Evolutionary conservation across 1,140 invertebrate genomes (phyloP).

Genomic region (Trichonephila inaurata): DNA sequence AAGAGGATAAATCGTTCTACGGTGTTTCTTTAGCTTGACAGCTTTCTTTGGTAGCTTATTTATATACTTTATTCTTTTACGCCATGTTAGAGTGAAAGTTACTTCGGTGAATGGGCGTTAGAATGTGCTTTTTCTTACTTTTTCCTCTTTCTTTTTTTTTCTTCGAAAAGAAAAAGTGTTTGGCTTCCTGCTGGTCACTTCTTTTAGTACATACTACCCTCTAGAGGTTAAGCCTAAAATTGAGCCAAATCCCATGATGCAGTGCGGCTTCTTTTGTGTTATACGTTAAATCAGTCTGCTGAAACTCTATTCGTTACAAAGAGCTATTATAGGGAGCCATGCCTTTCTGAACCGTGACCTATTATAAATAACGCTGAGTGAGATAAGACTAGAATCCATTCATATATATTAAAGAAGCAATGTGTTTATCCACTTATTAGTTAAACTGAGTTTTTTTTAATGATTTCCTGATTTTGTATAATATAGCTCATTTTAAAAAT

Average conservation of each 20-base stretch:
- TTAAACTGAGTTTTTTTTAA: no score
- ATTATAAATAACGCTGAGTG: no score
- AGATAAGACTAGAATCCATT: no score
- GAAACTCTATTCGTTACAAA: not conserved
- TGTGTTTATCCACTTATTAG: no score
- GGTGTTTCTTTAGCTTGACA: conserved; percentile 6
- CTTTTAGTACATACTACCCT: not conserved
- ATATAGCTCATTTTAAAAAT: no score
- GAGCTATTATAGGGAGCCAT: no score
- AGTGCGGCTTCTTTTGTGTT: not conserved
- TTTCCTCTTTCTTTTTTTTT: no score
- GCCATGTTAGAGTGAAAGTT: not conserved
- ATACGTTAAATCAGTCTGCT: not conserved
- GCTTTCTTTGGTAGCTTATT: not conserved
- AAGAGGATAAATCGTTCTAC: not conserved
- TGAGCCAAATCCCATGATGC: not conserved
- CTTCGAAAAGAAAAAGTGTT: not conserved
- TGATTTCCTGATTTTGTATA: no score
- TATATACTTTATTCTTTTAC: conserved; percentile 22
- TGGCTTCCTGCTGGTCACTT: conserved; percentile 13
- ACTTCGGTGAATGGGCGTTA: not conserved
- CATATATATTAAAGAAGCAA: no score
- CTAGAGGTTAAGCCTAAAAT: not conserved
- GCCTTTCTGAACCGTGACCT: no score
- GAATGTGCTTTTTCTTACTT: not conserved